Evolutionary conservation across 2,113 vertebrate species (phyloP).

Genomic region (Murina feae): DNA sequence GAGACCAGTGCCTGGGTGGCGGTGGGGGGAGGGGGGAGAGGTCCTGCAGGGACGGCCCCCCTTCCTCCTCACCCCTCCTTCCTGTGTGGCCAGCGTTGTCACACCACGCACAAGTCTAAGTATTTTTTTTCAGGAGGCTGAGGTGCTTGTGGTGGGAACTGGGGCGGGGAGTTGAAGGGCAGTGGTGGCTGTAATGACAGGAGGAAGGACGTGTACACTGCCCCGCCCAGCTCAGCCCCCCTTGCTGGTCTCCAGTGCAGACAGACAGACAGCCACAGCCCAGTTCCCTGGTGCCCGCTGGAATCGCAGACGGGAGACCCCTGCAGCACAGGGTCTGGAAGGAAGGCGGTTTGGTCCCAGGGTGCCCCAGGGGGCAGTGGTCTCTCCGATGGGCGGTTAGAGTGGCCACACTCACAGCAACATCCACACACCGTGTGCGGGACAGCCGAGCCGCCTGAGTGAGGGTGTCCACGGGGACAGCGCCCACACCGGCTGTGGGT

Average conservation of each 20-base stretch:
- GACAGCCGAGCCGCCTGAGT: not conserved
- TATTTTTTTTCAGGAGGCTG: not conserved
- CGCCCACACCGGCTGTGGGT: accelerated
- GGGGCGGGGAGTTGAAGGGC: not conserved
- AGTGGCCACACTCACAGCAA: not conserved
- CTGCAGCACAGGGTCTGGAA: not conserved
- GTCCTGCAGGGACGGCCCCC: accelerated
- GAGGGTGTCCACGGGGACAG: not conserved
- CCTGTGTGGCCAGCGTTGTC: not conserved
- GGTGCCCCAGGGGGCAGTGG: not conserved
- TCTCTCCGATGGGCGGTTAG: not conserved
- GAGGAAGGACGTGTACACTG: not conserved
- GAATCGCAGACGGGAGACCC: not conserved
- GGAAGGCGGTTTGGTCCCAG: not conserved
- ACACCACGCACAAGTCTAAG: not conserved
- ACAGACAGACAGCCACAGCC: not conserved
- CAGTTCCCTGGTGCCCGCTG: not conserved
- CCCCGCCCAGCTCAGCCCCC: not conserved
- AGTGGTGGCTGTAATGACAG: not conserved
- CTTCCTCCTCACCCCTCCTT: not conserved
- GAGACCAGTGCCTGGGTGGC: not conserved
- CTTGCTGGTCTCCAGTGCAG: not conserved
- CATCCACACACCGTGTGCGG: not conserved
- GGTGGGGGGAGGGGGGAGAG: accelerated
- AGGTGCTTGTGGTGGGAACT: not conserved